These are phyloP conservation scores for Sabatieria punctata DNA, from an alignment of 2,888 invertebrate species.

Conservation along the genomic window DNA sequence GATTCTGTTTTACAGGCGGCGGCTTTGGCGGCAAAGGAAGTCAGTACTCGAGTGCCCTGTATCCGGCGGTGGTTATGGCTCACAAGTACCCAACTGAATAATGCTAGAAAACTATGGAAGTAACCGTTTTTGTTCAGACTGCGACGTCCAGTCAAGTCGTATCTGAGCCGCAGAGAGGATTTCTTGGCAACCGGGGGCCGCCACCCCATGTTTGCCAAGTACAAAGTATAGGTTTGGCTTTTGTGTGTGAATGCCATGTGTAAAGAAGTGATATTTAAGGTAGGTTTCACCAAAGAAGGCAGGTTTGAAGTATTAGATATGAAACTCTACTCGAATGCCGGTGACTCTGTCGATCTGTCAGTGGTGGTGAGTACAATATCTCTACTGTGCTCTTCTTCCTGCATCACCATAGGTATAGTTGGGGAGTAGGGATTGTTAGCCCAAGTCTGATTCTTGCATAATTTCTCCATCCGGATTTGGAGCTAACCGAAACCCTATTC, in stretches of 20 bases:
- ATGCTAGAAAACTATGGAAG: too few species aligned
- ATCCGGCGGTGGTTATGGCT: conserved; percentile 8
- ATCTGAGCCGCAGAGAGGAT: conserved; percentile 80
- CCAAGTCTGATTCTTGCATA: too few species aligned
- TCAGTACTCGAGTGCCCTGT: conserved; percentile 10
- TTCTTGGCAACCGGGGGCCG: conserved; percentile 70
- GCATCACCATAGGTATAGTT: too few species aligned
- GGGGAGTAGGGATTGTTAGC: too few species aligned
- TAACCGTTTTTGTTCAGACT: background rate
- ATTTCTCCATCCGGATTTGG: too few species aligned
- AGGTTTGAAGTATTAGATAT: conserved; percentile 53
- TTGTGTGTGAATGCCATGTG: background rate
- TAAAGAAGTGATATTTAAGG: conserved; percentile 7
- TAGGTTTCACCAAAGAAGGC: conserved; percentile 46
- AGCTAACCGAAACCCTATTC: too few species aligned
- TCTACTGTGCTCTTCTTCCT: too few species aligned
- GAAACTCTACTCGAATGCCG: conserved; percentile 60
- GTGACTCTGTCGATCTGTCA: conserved; percentile 63
- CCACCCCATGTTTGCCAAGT: conserved; percentile 67
- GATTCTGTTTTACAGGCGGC: too few species aligned
- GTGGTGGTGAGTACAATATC: conserved; percentile 18
- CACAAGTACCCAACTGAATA: conserved; percentile 9
- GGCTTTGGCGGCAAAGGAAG: conserved; percentile 21
- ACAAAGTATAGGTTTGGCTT: conserved; percentile 44
- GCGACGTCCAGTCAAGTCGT: conserved; percentile 55